phyloP scores from a whole-genome alignment of 30 jellyfish, hydroid and myxozoan species.

The Hydractinia echinata region DNA sequence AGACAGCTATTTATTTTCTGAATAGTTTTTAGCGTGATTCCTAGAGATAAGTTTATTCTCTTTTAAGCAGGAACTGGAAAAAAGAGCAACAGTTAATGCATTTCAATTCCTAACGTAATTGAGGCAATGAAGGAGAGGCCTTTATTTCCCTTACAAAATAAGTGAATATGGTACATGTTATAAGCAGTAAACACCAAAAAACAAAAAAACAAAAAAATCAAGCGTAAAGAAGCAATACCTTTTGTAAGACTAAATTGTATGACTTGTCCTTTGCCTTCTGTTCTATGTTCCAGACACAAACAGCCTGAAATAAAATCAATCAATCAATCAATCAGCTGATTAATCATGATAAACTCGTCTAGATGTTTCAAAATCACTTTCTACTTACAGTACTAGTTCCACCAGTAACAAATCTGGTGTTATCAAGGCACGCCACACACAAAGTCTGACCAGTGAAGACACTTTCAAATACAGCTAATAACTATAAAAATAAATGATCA shows the following conservation, averaged over 20 bases:
- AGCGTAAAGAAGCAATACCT: conserved; percentile 33
- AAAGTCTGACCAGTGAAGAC: conserved; percentile 77
- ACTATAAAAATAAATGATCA: conserved; percentile 36
- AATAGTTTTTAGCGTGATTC: no score
- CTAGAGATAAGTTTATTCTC: no score
- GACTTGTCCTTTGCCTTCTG: conserved; percentile 67
- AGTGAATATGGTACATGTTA: no score
- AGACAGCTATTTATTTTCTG: no score
- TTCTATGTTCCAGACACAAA: conserved; percentile 82
- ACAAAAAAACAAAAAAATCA: background rate
- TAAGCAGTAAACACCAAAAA: background rate
- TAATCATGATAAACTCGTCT: background rate
- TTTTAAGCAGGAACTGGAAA: no score
- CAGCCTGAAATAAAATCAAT: conserved; percentile 47
- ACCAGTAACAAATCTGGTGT: conserved; percentile 77
- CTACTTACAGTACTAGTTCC: conserved; percentile 87
- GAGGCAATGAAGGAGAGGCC: no score
- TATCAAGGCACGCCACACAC: conserved; percentile 83
- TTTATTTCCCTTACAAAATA: no score
- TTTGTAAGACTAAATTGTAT: conserved; percentile 43
- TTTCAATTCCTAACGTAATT: no score
- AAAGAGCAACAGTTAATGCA: no score
- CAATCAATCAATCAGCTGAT: no score
- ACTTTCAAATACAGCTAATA: conserved; percentile 80
- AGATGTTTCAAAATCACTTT: no score